A percentile compares a stretch with the other conserved stretches of the same genome.
Conservation (phyloP, 2,888 invertebrate genomes). For the Rhynchonema sp. region DNA sequence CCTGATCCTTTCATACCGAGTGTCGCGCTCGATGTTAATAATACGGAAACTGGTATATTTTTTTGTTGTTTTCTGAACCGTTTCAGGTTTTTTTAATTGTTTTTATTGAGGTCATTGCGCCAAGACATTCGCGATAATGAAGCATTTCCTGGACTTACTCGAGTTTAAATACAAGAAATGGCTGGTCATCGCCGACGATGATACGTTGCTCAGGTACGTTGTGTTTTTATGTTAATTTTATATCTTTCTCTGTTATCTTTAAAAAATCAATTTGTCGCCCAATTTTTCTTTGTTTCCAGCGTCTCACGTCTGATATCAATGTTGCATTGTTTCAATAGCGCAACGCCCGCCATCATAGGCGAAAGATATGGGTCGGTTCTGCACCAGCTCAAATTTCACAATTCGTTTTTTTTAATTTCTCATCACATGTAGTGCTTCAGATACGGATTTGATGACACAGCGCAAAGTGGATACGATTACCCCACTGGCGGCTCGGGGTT, state of each 20-base stretch:
- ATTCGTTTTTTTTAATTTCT: too few relatives aligned
- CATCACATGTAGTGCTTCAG: too few relatives aligned
- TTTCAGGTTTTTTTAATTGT: too few relatives aligned
- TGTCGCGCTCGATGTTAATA: conserved; percentile 47
- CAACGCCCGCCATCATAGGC: conserved; percentile 44
- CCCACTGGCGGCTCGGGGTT: conserved; percentile 55
- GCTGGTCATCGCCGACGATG: conserved; percentile 75
- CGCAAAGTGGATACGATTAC: conserved; percentile 56
- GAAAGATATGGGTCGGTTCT: conserved; percentile 70
- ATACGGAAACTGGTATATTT: conserved; percentile 57
- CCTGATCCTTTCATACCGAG: conserved; percentile 49
- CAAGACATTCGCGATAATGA: conserved; percentile 61
- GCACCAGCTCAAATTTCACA: too few relatives aligned
- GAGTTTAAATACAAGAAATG: conserved; percentile 37
- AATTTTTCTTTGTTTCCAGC: conserved; percentile 37
- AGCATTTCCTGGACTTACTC: conserved; percentile 32
- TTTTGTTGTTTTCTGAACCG: too few relatives aligned
- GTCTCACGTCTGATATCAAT: conserved; percentile 46
- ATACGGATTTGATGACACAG: conserved; percentile 41
- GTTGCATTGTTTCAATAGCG: conserved; percentile 49
- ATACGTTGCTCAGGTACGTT: conserved; percentile 78
- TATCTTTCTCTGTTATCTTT: too few relatives aligned
- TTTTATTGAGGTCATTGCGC: conserved; percentile 66
- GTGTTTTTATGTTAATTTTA: too few relatives aligned
- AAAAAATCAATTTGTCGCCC: too few relatives aligned